phyloP scores from a whole-genome alignment of 2,113 vertebrate species.

The Larimichthys polyactis region DNA sequence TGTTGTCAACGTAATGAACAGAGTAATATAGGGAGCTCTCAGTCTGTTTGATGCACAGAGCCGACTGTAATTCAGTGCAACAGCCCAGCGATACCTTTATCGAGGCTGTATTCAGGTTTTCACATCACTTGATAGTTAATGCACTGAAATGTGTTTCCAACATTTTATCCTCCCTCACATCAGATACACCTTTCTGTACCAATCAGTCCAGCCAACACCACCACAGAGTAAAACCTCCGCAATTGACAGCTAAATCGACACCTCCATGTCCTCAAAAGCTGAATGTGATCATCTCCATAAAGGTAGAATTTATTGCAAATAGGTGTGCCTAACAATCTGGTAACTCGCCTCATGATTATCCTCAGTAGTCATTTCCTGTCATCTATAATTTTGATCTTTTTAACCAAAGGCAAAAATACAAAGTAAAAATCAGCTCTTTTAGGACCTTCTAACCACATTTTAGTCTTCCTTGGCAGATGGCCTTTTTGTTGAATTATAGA shows the following conservation, averaged over 20 bases:
- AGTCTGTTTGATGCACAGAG: background rate
- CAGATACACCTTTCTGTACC: background rate
- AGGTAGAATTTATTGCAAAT: background rate
- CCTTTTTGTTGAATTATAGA: too few species aligned
- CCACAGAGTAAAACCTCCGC: background rate
- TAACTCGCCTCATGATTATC: background rate
- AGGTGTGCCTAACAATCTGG: background rate
- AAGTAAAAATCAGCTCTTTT: too few species aligned
- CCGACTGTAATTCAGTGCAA: background rate
- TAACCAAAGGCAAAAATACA: too few species aligned
- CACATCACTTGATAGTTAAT: background rate
- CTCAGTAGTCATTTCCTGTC: too few species aligned
- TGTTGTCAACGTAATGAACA: background rate
- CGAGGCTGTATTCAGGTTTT: background rate
- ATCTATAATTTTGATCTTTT: too few species aligned
- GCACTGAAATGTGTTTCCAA: background rate
- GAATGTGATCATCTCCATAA: background rate
- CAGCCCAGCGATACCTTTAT: background rate
- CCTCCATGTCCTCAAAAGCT: background rate
- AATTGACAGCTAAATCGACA: slow-evolving; percentile 33
- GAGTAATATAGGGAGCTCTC: background rate
- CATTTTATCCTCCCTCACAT: background rate
- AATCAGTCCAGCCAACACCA: slow-evolving; percentile 14
- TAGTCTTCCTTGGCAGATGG: too few species aligned
- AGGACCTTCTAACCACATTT: too few species aligned